A percentile compares a stretch with the other conserved stretches of the same genome.
phyloP scores from a whole-genome alignment of 2,888 invertebrate genomes.

The Noctuana brunneofusca region DNA sequence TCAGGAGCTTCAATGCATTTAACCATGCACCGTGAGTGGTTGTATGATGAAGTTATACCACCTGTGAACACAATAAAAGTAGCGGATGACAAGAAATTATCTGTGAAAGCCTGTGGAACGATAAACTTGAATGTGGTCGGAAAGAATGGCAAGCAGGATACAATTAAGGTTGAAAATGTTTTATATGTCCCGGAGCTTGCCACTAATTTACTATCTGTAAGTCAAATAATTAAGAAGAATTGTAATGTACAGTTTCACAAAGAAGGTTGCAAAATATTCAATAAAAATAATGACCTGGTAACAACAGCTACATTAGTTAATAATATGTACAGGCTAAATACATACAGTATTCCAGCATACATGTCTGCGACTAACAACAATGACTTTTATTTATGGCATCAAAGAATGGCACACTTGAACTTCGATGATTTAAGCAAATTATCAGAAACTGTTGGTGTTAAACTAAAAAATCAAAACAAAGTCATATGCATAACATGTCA shows the following conservation, averaged over 20 bases:
- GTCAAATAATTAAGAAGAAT: background rate
- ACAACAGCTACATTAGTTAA: background rate
- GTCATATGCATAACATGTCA: background rate
- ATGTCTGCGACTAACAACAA: background rate
- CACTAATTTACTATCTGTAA: background rate
- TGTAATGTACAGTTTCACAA: background rate
- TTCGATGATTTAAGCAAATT: background rate
- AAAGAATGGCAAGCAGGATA: background rate
- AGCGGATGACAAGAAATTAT: background rate
- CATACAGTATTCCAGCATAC: constrained; percentile 1
- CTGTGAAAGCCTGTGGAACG: background rate
- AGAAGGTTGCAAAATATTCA: background rate
- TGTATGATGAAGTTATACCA: background rate
- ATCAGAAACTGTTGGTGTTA: background rate
- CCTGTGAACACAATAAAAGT: background rate
- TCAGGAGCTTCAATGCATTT: constrained; percentile 4
- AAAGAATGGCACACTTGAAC: background rate
- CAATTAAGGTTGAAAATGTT: background rate
- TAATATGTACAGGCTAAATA: constrained; percentile 5
- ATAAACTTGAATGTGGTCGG: background rate
- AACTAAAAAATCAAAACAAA: background rate
- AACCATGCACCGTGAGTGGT: background rate
- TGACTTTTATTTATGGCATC: background rate
- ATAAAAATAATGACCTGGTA: background rate
- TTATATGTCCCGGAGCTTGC: background rate